Evolutionary conservation across 1,140 invertebrate species (phyloP), one percentile per base, ranked within the genome.

Genomic region (Euwallacea fornicatus): DNA sequence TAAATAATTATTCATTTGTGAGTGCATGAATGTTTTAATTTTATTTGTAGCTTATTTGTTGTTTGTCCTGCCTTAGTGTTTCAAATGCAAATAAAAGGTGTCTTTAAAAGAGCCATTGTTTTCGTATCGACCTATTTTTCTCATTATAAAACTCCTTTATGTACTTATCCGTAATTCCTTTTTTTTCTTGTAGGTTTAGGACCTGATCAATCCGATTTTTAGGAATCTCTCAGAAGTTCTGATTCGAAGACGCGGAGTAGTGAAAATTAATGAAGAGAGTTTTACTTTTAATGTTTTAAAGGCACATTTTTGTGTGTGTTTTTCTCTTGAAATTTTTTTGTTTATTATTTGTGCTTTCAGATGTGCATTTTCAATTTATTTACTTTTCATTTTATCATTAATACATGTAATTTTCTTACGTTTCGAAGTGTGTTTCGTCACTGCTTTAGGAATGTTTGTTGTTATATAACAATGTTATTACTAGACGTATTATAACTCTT

Each of bases 161-260:
- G n/a, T 63, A 72, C 59, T 66, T 53, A 46, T 21, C 11, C 64
- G 9, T 43, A 60, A 68, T 71, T n/a, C 8, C 55, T 13, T 66
- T 59, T 60, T 71, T 69, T 73, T 71, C 64, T 68, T 74, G n/a
- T 71, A 71, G 69, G 77, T 79, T 73, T 78, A 78, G 79, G 77
- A 78, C 79, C 79, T 54, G 79, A 78, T 74, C 79, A 80, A 74
- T 79, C 79, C 63, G 79, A 80, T 75, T 75, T 79, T 67, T 80
- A 79, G 75, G 46, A 58, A 47, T 16, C 61, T 65, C 69, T 41
- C 33, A 46, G 43, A 60, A 70, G 47, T 63, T 56, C 64, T 66
- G 64, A 56, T 43, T 16, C 42, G 46, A 69, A 54, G 67, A 69
- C 55, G 58, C 54, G 67, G 47, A 69, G 46, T 50, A 50, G 46